Evolutionary conservation across 2,797 vertebrate species (phyloP), one percentile per base, ranked within the genome.

Genomic region (Buceros bicornis): DNA sequence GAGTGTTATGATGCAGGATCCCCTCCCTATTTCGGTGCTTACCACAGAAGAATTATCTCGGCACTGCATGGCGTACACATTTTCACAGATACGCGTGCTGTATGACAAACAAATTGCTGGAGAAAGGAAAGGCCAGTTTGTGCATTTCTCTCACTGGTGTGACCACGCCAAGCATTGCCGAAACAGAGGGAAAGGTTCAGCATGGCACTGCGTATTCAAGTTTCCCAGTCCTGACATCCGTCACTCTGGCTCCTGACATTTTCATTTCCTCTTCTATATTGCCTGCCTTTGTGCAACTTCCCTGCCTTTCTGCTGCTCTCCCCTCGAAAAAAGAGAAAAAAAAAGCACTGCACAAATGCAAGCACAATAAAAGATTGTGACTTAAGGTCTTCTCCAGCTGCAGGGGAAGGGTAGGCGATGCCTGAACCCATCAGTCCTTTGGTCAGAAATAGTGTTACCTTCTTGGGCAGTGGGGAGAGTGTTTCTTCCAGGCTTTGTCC

Each of bases 21-120:
- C 78, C 95, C 89, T 95, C 97, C 95, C 88, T 89, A 70, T 91
- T 96, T 91, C 6, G 67, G 67, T 94, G 73, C 95, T 96, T 92
- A 90, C 92, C 84, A 95, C 79, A 85, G 88, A 90, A 92, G 88
- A 95, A 95, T 97, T 97, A 96, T 90, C 73, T 94, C 26, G 1
- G 67, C 69, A 54, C 95, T 20, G 85, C 82, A 72, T 77, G 95
- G 71, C 65, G 20, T 78, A 37, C 78, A 54, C 50, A 29, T 97
- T 97, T 97, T 93, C 90, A 88, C 67, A 82, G 95, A 82, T 83
- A 89, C 42, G 97, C 97, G 89, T 97, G 93, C 94, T 89, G 90
- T 83, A 45, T 96, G 95, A 95, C 92, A 95, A 91, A 82, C 86
- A 96, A 97, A 96, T 78, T 37, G 24, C 80, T 57, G 51, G 81